Conservation (phyloP, 2,797 vertebrate species). For the Enteromius thamalakanensis region DNA sequence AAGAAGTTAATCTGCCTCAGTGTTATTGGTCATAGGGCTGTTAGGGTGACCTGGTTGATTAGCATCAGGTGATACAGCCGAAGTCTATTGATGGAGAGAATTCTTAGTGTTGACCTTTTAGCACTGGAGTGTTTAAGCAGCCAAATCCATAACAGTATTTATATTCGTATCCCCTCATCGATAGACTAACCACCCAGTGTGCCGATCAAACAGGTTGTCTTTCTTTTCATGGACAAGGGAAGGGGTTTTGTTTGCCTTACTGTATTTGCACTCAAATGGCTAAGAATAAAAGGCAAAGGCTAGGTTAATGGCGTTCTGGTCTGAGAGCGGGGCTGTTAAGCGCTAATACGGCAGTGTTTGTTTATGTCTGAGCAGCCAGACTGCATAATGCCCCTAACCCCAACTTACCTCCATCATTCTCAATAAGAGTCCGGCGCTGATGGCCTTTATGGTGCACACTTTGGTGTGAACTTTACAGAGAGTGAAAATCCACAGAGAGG, state of each 20-base stretch:
- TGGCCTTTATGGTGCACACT: constrained; percentile 38
- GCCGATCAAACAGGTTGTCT: constrained; percentile 45
- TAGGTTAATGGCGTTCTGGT: constrained; percentile 42
- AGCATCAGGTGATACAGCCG: constrained; percentile 52
- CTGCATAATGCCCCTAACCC: constrained; percentile 50
- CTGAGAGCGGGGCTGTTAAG: constrained; percentile 38
- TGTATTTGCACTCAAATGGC: constrained; percentile 39
- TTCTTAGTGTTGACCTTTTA: constrained; percentile 53
- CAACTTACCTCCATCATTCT: constrained; percentile 50
- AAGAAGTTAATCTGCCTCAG: constrained; percentile 37
- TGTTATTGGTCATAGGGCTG: constrained; percentile 40
- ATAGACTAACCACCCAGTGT: constrained; percentile 34
- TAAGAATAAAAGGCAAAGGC: constrained; percentile 35
- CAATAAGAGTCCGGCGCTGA: constrained; percentile 40
- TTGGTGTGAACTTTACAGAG: constrained; percentile 27
- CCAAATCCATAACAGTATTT: constrained; percentile 58
- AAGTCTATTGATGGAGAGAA: constrained; percentile 58
- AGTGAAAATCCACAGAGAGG: not conserved
- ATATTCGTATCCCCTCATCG: constrained; percentile 43
- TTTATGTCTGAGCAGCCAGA: constrained; percentile 53
- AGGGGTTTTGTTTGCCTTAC: constrained; percentile 43
- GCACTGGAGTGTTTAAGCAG: constrained; percentile 37
- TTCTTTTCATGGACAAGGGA: not conserved
- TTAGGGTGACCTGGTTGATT: constrained; percentile 37
- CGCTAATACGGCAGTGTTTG: constrained; percentile 50